Base-by-base conservation (phyloP, 2,797 vertebrate species). In the Cynodonichthys magdalenae region DNA sequence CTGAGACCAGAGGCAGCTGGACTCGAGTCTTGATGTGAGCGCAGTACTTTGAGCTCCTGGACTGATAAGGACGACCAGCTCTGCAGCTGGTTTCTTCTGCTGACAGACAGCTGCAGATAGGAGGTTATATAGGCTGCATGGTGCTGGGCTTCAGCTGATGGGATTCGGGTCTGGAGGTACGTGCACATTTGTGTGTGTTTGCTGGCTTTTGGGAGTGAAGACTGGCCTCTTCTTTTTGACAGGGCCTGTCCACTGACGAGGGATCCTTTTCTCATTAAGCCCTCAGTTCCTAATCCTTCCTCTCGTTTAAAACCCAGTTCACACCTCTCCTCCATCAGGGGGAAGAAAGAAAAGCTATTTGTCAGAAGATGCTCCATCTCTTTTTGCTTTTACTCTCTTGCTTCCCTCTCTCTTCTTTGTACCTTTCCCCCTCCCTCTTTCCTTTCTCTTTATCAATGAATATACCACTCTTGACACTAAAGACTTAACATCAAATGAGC, bases 401-500 rank as follows among this genome's bases (percentile, higher is more conserved):
- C 64, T 34, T 63, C 66, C 64, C 39, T 41, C 63, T 65, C 62
- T 49, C 48, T 44, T 55, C 46, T 58, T 53, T 48, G 68, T 36
- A 61, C 63, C 64, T 71, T 51, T 61, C 18, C 63, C 55, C 47
- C 28, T 41, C 60, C 20, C 56, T 44, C 58, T 49, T 47, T 48
- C 66, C 64, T 60, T 69, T 73, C 72, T 90, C 79, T 88, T 87
- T 89, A 92, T 92, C 91, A 93, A 89, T 90, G 89, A 91, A 88
- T 88, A 86, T 81, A 84, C 90, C 75, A 93, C 94, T 87, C 94
- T 94, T 92, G 94, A 95, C 96, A 95, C 95, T 95, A 90, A 95
- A 96, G 95, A 96, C 95, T 96, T 94, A 94, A 96, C 96, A 96
- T 97, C 95, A 96, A 97, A 96, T 96, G 87, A 94, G 93, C 92